Evolutionary conservation across 2,113 vertebrate species (phyloP).

Genomic region (Zeus faber): DNA sequence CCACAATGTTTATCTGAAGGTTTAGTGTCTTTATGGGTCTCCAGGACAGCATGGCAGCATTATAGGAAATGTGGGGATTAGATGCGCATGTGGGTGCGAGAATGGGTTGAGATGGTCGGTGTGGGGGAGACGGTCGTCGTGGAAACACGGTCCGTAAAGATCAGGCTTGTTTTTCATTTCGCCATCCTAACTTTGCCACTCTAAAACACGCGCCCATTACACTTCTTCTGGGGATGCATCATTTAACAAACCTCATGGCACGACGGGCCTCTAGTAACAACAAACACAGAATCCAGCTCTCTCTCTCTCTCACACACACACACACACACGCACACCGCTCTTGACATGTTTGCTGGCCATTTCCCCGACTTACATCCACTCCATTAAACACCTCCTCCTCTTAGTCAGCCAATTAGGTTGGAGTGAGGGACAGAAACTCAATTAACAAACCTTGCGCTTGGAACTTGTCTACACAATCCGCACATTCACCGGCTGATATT

Average conservation of each 20-base stretch:
- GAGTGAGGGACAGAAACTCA: constrained; percentile 87
- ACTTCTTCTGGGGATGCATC: constrained; percentile 70
- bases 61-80: constrained; percentile 53
- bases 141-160: constrained; percentile 84
- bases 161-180: constrained; percentile 35
- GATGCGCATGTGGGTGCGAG: constrained; percentile 69
- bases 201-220: constrained; percentile 53
- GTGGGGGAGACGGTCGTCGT: constrained; percentile 81
- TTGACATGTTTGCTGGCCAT: constrained; percentile 82
- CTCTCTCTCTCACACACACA: too few species aligned
- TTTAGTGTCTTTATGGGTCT: too few species aligned
- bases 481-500: neutral
- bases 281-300: constrained; percentile 33
- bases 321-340: too few species aligned
- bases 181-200: constrained; percentile 12
- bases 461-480: constrained; percentile 7
- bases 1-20: too few species aligned
- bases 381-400: constrained; percentile 91
- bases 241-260: constrained; percentile 78
- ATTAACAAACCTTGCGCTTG: constrained; percentile 78
- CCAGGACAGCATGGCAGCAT: constrained; percentile 69
- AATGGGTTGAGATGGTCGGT: constrained; percentile 81
- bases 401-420: constrained; percentile 88
- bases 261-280: constrained; percentile 39
- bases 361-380: constrained; percentile 81